Conservation (phyloP, 1,140 invertebrate species). For the Cataglyphis hispanica region DNA sequence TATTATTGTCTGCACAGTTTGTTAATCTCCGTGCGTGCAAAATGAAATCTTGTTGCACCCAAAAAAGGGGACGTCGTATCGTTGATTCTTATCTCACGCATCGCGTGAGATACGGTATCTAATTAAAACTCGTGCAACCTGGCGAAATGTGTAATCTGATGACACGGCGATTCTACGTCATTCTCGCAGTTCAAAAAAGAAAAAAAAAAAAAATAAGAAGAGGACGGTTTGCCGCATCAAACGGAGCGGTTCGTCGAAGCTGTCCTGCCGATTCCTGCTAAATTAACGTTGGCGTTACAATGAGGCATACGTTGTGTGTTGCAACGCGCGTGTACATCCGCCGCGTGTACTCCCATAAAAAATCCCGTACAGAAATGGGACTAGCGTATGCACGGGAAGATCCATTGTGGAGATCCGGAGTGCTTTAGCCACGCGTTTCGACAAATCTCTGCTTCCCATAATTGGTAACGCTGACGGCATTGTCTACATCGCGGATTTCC, state of each 20-base stretch:
- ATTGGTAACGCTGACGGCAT: conserved; percentile 53
- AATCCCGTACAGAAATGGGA: conserved; percentile 54
- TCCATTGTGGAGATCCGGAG: conserved; percentile 54
- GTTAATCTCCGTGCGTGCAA: neutral
- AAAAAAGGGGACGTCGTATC: neutral
- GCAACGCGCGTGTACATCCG: conserved; percentile 22
- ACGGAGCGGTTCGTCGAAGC: conserved; percentile 7
- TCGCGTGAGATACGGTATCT: neutral
- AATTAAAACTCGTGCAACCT: conserved; percentile 14
- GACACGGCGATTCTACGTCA: neutral
- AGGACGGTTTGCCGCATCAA: neutral
- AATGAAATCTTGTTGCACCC: neutral
- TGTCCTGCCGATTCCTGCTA: conserved; percentile 5
- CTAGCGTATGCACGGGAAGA: conserved; percentile 63
- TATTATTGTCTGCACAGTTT: neutral
- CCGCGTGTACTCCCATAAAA: conserved; percentile 10
- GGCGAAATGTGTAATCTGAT: neutral
- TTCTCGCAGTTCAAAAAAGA: conserved; percentile 20
- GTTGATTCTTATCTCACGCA: conserved; percentile 21
- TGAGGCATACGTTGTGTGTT: neutral
- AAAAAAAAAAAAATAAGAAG: conserved; percentile 10
- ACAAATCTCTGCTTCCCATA: conserved; percentile 72
- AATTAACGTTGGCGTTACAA: neutral
- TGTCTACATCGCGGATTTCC: conserved; percentile 53
- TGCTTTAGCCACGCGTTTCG: conserved; percentile 55